Base-by-base conservation (phyloP, 1,140 invertebrate genomes). In the Calliopsis andreniformis region DNA sequence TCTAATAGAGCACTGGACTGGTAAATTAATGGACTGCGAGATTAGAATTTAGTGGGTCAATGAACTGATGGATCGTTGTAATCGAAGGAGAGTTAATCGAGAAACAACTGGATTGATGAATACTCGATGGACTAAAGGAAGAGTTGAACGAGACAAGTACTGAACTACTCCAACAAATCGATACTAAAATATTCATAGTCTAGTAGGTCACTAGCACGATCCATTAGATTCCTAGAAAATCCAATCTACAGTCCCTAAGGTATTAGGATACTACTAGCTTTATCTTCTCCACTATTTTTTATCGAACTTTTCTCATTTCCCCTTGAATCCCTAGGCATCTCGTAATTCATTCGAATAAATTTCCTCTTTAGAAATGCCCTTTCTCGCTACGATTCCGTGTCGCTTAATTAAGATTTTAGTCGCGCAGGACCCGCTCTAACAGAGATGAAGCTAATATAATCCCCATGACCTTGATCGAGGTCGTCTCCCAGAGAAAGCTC, bases 391-490 rank as follows among this genome's bases (percentile, higher is more conserved):
- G 53, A 63, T 66, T 56, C 28, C 62, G 5, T 39, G 71, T 43
- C 14, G 71, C 51, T 73, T 73, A 73, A 73, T 73, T 73, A 73
- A 66, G 71, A 73, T 73, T 66, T 56, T 49, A 25, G 39, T 45
- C 70, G 23, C 32, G 10, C 49, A 35, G 59, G 5, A 32, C 45
- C 16, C 35, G 20, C n/a, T 20, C 14, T 35, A 56, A 43, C 47
- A 49, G 71, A 77, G 84, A 68, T 51, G 51, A 71, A 75, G 73
- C 63, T 80, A 84, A 84, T 84, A 69, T 75, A 84, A 86, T 84
- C 68, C 69, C 35, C 55, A 64, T 45, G 68, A 77, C 75, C 63
- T 79, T 49, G 45, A 47, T 64, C 66, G 64, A 75, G 75, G 75
- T 55, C 69, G 63, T 63, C 56, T 35, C 49, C 47, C 63, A 61